A percentile compares a stretch with the other conserved stretches of the same genome.
Evolutionary conservation across 2,888 invertebrate species (phyloP).

Genomic region (Pegoplata infirma): DNA sequence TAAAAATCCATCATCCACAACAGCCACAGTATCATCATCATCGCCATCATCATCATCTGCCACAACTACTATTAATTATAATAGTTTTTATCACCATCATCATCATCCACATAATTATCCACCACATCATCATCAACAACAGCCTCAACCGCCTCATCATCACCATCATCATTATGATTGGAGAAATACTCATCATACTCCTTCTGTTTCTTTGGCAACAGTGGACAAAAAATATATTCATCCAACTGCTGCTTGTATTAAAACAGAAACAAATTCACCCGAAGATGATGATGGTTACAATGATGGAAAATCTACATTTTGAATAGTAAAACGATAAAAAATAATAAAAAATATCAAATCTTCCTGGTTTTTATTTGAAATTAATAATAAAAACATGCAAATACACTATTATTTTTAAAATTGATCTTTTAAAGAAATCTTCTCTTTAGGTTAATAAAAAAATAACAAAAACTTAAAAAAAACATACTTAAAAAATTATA

Average conservation of each 20-base stretch:
- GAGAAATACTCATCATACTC: constrained; percentile 23
- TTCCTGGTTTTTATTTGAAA: constrained; percentile 33
- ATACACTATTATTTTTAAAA: constrained; percentile 6
- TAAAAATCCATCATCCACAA: neutral
- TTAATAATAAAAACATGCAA: constrained; percentile 14
- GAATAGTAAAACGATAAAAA: neutral
- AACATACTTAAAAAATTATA: neutral
- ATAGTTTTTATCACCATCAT: constrained; percentile 39
- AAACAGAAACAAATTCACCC: constrained; percentile 42
- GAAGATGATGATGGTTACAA: constrained; percentile 43
- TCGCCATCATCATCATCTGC: neutral
- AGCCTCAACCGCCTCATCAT: constrained; percentile 5
- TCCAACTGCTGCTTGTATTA: constrained; percentile 28
- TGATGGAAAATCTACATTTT: constrained; percentile 41
- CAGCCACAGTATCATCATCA: neutral
- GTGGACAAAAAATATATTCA: constrained; percentile 27
- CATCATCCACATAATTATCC: constrained; percentile 23
- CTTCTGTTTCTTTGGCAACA: constrained; percentile 10
- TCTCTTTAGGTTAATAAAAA: constrained; percentile 47
- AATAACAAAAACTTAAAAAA: constrained; percentile 19
- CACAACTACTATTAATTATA: constrained; percentile 27
- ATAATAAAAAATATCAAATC: constrained; percentile 36
- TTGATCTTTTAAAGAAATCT: constrained; percentile 57
- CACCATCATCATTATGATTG: constrained; percentile 44
- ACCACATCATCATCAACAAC: neutral